Evolutionary conservation across 1,140 invertebrate genomes (phyloP), one percentile per base, ranked within the genome.

Genomic region (Cherax quadricarinatus): DNA sequence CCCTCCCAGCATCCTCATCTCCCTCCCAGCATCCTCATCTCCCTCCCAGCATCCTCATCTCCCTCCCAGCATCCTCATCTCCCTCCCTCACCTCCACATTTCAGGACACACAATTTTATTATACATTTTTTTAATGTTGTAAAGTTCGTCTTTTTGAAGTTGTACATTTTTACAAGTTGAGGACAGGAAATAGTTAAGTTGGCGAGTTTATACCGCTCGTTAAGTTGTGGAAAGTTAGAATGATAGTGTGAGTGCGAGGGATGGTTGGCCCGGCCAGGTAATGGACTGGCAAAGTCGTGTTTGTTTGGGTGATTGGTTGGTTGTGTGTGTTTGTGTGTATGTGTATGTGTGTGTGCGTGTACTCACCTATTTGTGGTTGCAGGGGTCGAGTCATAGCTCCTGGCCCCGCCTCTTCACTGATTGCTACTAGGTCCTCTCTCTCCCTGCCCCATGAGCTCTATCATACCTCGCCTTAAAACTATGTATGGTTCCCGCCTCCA

Each of bases 191-290:
- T 30, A 75, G 70, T 75, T 21, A 75, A 75, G 70, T 30, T 75
- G 70, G 70, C 7, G 70, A 75, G 24, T 75, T 75, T 75, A 75
- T 75, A 21, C n/a, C 6, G 6, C 7, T 16, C 9, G 70, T 75
- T 75, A 75, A 75, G 70, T 21, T 75, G 70, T 6, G 16, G 30
- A 75, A 75, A 75, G 70, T 75, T 75, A 75, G 24, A 75, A 75
- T 75, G 70, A 24, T 12, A 21, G 70, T 3, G 7, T 75, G 12
- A 75, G 24, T 3, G 24, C 70, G n/a, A 30, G 6, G 70, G 30
- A 30, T 10, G n/a, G 14, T 66, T 21, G 21, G 62, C 62, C 5
- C 10, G 62, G 1, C 62, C 14, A 18, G 62, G 14, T 6, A 66
- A 6, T 5, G 62, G 18, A 21, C 5, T 66, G 62, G 62, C 5